Conservation (phyloP, 2,888 invertebrate species). For the Scelioninae gen. 2 region DNA sequence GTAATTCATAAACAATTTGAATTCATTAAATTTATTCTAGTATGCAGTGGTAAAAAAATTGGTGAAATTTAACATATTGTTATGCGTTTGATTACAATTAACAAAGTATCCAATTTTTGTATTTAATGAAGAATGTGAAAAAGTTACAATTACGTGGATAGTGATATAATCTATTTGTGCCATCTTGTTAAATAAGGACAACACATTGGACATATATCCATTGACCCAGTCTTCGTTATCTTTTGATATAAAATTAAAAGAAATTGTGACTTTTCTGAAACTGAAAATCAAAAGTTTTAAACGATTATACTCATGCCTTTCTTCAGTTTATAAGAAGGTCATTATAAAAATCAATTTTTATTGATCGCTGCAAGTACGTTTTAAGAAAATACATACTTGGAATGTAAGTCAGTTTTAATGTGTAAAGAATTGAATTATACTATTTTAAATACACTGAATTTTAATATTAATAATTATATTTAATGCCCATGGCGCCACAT, state of each 20-base stretch:
- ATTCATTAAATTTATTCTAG: too few species aligned
- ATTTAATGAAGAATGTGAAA: constrained; percentile 2
- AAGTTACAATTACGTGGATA: background rate
- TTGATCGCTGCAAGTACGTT: constrained; percentile 2
- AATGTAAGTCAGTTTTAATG: constrained; percentile 12
- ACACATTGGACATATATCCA: constrained; percentile 13
- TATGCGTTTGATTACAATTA: too few species aligned
- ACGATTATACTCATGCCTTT: background rate
- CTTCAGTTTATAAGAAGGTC: background rate
- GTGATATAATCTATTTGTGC: constrained; percentile 9
- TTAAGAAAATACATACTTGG: background rate
- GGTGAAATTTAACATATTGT: too few species aligned
- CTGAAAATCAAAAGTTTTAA: constrained; percentile 24
- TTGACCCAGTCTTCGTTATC: constrained; percentile 7
- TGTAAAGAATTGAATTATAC: constrained; percentile 17
- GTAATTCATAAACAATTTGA: too few species aligned
- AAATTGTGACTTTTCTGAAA: background rate
- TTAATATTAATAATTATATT: constrained; percentile 28
- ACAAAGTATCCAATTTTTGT: too few species aligned
- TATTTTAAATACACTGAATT: constrained; percentile 21
- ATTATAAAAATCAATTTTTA: background rate
- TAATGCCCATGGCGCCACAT: constrained; percentile 1
- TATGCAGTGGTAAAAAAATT: too few species aligned
- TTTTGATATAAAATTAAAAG: constrained; percentile 24
- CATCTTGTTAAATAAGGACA: constrained; percentile 18